Evolutionary conservation across 2,888 invertebrate species (phyloP), one percentile per base, ranked within the genome.

Genomic region (Spilosoma lubricipeda): DNA sequence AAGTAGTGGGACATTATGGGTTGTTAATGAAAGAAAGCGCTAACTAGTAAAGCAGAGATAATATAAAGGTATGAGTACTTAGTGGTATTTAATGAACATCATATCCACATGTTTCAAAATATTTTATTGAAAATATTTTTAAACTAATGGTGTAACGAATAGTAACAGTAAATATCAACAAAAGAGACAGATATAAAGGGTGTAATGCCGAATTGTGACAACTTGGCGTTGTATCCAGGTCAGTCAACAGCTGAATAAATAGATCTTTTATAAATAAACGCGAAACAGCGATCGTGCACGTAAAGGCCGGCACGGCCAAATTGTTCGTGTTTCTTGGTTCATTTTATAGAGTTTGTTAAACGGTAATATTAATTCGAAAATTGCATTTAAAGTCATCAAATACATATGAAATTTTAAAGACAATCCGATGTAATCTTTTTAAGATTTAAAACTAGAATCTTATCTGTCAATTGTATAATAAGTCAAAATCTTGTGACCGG

Each of bases 231-330:
- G 90, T 91, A 94, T 93, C 88, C 93, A 94, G 95, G 95, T 94
- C 94, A 92, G 82, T 83, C 88, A 87, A 85, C 93, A 92, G 92
- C 92, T 93, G 94, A 94, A 93, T 93, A 95, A 95, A 95, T 94
- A 94, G 92, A 85, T 90, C 85, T 92, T 92, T 92, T 94, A 94
- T 93, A 93, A 94, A 94, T 94, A 94, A 45, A 92, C 91, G 85
- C 88, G 82, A 89, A 88, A 89, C 87, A 85, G 85, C 78, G 81
- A 82, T 85, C 82, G 84, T 80, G 83, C 82, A 87, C 81, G 82
- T 84, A 85, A 86, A 86, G 86, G 83, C 86, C 78, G 86, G 82
- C 80, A 86, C 88, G 87, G 87, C 88, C 88, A 92, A 93, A 92
- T 92, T 92, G 90, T 90, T 86, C 85, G 59, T 68, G 71, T 75